Base-by-base conservation (phyloP, 2,113 vertebrate species). In the Phainopepla nitens region DNA sequence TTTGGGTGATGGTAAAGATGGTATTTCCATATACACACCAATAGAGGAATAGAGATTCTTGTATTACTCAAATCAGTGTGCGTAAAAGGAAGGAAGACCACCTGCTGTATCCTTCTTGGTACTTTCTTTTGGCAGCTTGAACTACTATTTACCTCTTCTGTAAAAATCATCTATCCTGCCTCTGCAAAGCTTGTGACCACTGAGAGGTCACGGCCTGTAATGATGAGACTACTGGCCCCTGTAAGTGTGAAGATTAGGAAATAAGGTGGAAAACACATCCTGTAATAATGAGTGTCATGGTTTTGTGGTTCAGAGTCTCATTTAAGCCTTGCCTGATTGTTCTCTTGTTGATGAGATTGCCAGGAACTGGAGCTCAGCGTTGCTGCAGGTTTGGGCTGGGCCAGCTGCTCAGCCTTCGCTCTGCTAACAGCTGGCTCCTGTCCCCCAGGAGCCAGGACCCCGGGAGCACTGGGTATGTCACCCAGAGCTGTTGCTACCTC, bases 401-500 rank as follows among this genome's bases (percentile, higher is more conserved):
- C 24, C 24, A n/a, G 2, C 9, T 57, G 39, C 39, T 39, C 39
- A 39, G 39, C 39, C 39, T 39, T 39, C 9, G 49, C 58, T 77
- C 27, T 64, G 72, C 39, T 42, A 80, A 24, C 57, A 35, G 39
- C 15, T 12, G 3, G 18, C 49, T 64, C 27, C 54, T 66, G 28
- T 41, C 87, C 91, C 72, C n/a, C 35, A 11, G 42, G 27, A 87
- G 36, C 35, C n/a, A 42, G 42, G 23, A 24, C 86, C 61, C 27
- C 42, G 15, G 51, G 24, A 88, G 36, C 41, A 10, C 21, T 4
- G 4, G n/a, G 7, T 79, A 66, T 84, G n/a, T 73, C 29, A 11
- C 36, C 75, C 68, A 50, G 71, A 95, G 95, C 93, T 93, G 62
- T 35, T 87, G 28, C 71, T 93, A 54, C 78, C 80, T 92, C 50